Evolutionary conservation across 2,113 vertebrate species (phyloP).

Genomic region (Arothron firmamentum): DNA sequence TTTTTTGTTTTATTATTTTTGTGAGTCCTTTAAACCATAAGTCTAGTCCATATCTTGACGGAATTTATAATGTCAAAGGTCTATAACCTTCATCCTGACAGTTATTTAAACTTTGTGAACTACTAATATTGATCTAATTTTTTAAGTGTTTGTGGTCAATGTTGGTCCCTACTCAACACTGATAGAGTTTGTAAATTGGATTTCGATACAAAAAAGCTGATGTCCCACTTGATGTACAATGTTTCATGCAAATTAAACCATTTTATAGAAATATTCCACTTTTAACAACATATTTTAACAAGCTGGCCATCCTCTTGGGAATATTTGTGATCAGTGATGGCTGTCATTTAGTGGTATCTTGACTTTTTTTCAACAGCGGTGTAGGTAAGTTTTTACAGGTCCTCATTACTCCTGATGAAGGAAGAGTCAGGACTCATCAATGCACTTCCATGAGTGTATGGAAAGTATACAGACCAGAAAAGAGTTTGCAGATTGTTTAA

Average conservation of each 20-base stretch:
- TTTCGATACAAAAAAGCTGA: neutral
- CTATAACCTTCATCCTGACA: no score
- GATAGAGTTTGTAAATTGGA: neutral
- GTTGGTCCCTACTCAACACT: neutral
- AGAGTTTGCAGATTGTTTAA: neutral
- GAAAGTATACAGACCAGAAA: slow-evolving; percentile 8
- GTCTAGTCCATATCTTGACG: no score
- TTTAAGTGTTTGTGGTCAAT: no score
- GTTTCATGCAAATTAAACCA: no score
- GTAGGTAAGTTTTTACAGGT: slow-evolving; percentile 68
- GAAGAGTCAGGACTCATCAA: neutral
- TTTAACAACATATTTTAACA: neutral
- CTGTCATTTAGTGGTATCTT: neutral
- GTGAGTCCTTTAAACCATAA: no score
- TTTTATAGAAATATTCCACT: no score
- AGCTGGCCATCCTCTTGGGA: neutral
- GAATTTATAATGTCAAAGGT: no score
- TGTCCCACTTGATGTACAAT: no score
- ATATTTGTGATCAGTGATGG: neutral
- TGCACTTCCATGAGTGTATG: neutral
- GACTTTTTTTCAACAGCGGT: slow-evolving; percentile 35
- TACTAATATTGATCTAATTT: no score
- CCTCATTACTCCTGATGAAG: neutral
- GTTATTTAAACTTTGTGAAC: no score
- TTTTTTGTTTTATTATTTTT: neutral